Base-by-base conservation (phyloP, 2,888 invertebrate genomes). In the Latrodectus elegans region DNA sequence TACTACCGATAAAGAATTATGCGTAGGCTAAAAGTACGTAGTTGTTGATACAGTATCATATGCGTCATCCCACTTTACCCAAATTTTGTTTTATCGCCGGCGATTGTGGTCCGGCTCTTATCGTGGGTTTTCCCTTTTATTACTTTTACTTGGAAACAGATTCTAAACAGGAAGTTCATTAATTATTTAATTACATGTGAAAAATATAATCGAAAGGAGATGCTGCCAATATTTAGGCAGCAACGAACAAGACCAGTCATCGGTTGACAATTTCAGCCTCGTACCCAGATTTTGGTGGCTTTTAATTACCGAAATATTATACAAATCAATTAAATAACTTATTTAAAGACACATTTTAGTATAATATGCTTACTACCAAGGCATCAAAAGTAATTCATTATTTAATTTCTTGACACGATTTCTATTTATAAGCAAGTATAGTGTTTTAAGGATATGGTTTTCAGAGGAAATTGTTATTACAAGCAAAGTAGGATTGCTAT, bases 161-260 rank as follows among this genome's bases (percentile, higher is more conserved):
- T 79, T 71, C 55, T 17, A 17, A 53, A 15, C 22, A 64, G 71
- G 38, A 60, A 71, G 52, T 79, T 79, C 70, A 79, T 79, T 79
- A 79, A 79, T 79, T 71, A 79, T 79, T 79, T 67, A 77, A 77
- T 77, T 77, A 22, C 0, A 22, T 22, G 1, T 22, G 22, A 1
- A 22, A 1, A 22, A 22, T 22, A 22, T 22, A 22, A 22, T 22
- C 22, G 22, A 22, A 22, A 22, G 22, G 22, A 22, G 22, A 22
- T 22, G 22, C 22, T 1, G 22, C 1, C 22, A 22, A 22, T 1
- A 22, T 22, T 22, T 22, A 22, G 22, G 22, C 22, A 22, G 22
- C 22, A 22, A 22, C 22, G 22, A 22, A 22, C 22, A 22, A 22
- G 22, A 22, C 49, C 71, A n/a, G 52, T 17, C 52, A 71, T 49